These are phyloP conservation scores for Myotis myotis DNA, from an alignment of 2,797 vertebrate species.

Conservation along the genomic window DNA sequence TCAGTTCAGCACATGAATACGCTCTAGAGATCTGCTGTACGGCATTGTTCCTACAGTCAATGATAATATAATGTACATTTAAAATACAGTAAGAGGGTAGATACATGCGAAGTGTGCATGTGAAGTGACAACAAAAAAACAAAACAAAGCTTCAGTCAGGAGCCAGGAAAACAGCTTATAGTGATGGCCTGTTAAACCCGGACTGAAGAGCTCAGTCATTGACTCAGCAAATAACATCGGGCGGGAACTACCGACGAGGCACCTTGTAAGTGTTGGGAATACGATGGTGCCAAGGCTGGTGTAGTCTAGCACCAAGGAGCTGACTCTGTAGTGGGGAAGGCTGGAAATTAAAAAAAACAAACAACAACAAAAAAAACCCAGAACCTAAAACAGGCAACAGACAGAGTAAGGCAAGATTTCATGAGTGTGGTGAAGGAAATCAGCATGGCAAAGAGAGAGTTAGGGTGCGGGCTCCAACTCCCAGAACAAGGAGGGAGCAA, in stretches of 20 bases:
- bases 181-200: accelerated
- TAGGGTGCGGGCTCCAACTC: not conserved
- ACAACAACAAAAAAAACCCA: not conserved
- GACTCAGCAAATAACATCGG: not conserved
- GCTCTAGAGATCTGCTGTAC: not conserved
- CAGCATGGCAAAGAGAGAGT: not conserved
- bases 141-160: not conserved
- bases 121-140: not conserved
- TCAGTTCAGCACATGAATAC: not conserved
- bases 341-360: not conserved
- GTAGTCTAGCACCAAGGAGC: not conserved
- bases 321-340: accelerated
- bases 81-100: not conserved
- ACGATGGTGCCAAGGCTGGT: not conserved
- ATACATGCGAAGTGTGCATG: not conserved
- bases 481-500: not conserved
- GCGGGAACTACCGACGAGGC: not conserved
- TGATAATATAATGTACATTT: not conserved
- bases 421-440: not conserved
- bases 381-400: not conserved
- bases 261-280: accelerated
- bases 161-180: not conserved
- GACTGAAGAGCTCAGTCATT: accelerated
- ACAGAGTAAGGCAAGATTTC: not conserved
- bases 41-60: no score